phyloP scores from a whole-genome alignment of 2,888 invertebrate species.

The Alloplasta piceator region DNA sequence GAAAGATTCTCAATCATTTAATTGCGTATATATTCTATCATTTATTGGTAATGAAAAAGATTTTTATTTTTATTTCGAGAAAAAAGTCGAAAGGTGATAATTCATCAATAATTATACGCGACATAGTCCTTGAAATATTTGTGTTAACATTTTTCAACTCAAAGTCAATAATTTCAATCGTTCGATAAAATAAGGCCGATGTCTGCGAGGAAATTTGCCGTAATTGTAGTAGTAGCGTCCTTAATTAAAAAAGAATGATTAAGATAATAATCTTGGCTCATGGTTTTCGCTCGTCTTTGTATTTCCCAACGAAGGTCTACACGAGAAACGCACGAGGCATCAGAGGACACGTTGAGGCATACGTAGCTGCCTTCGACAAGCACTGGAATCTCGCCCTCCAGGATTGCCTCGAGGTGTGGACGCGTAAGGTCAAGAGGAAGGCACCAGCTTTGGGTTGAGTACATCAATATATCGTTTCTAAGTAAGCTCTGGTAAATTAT shows the following conservation, averaged over 20 bases:
- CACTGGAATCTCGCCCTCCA: slow-evolving; percentile 95
- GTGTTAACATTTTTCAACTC: too few relatives aligned
- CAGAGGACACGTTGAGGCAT: slow-evolving; percentile 91
- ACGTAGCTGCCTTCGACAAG: slow-evolving; percentile 94
- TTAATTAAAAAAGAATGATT: slow-evolving; percentile 9
- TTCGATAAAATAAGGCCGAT: too few relatives aligned
- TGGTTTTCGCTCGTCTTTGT: slow-evolving; percentile 27
- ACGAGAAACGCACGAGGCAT: slow-evolving; percentile 89
- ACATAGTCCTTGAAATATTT: too few relatives aligned
- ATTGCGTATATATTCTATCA: too few relatives aligned
- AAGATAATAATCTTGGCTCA: slow-evolving; percentile 24
- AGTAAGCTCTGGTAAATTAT: slow-evolving; percentile 16
- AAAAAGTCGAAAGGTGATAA: too few relatives aligned
- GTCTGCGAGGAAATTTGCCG: neutral
- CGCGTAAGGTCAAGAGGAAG: slow-evolving; percentile 86
- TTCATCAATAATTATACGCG: too few relatives aligned
- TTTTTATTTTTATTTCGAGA: too few relatives aligned
- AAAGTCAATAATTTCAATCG: too few relatives aligned
- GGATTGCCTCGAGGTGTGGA: slow-evolving; percentile 93
- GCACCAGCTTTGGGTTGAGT: slow-evolving; percentile 86
- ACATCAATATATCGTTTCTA: slow-evolving; percentile 12
- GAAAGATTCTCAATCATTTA: too few relatives aligned
- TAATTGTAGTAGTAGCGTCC: neutral
- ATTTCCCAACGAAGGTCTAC: slow-evolving; percentile 86
- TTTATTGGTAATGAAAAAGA: too few relatives aligned